phyloP scores from a whole-genome alignment of 2,113 vertebrate species.

The Azemiops feae region DNA sequence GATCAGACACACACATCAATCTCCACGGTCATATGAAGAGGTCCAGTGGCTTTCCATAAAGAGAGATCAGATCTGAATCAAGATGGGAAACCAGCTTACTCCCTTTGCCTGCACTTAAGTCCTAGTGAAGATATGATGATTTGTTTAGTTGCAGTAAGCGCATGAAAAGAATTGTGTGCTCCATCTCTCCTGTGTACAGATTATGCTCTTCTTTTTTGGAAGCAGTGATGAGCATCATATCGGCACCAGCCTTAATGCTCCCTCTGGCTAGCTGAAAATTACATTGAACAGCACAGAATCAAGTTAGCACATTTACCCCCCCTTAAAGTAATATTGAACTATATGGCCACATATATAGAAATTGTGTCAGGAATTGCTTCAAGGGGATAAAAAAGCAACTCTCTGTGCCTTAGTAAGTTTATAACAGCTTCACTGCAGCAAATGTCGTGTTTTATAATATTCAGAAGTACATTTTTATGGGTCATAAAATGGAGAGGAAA shows the following conservation, averaged over 20 bases:
- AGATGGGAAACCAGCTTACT: not conserved
- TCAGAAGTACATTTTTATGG: not conserved
- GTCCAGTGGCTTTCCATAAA: not conserved
- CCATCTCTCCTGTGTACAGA: not conserved
- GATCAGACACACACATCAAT: not conserved
- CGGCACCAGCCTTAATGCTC: not conserved
- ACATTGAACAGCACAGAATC: not conserved
- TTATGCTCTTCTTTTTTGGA: not conserved
- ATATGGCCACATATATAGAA: not conserved
- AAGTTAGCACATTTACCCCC: not conserved
- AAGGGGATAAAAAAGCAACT: not conserved
- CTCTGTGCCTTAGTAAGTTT: not conserved
- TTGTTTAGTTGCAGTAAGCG: not conserved
- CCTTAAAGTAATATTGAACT: not conserved
- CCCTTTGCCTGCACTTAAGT: not conserved
- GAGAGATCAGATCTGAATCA: not conserved
- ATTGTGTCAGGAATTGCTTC: not conserved
- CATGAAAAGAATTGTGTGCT: not conserved
- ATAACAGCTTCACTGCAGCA: not conserved
- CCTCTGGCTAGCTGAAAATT: not conserved
- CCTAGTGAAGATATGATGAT: not conserved
- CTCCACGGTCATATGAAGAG: not conserved
- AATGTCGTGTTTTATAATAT: not conserved
- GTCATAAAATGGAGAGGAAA: not conserved
- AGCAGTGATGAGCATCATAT: not conserved